These are phyloP conservation scores for Hirudinaria manillensis DNA, from an alignment of 2,888 invertebrate species.

Conservation along the genomic window DNA sequence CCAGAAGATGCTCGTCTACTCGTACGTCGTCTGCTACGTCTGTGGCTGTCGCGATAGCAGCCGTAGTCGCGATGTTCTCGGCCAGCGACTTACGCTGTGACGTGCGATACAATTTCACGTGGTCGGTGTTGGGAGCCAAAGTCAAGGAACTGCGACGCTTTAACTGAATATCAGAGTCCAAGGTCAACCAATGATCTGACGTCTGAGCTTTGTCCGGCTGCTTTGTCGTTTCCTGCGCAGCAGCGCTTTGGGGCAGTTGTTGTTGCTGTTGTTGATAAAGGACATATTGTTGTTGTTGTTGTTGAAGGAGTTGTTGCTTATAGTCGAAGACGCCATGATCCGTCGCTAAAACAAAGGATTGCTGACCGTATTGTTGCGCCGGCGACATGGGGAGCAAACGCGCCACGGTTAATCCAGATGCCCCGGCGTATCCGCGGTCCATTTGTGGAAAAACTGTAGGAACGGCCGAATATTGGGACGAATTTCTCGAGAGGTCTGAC, in stretches of 20 bases:
- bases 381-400: neutral
- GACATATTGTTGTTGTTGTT: slow-evolving; percentile 14
- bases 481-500: neutral
- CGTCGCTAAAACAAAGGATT: neutral
- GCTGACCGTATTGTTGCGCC: neutral
- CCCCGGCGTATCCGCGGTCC: neutral
- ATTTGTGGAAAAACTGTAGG: neutral
- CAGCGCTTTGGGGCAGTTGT: neutral
- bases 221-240: neutral
- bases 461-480: neutral
- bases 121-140: neutral
- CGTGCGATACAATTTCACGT: neutral
- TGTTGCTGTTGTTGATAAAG: slow-evolving; percentile 3
- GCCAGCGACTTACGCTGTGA: neutral
- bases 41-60: neutral
- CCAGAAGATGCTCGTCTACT: neutral
- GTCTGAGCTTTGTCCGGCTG: neutral
- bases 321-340: neutral
- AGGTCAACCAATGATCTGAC: neutral
- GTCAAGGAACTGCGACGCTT: neutral
- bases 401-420: neutral
- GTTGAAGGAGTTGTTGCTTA: slow-evolving; percentile 9
- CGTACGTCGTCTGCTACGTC: neutral
- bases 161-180: neutral
- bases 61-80: neutral